Percentiles rank a stretch among this genome's conserved stretches.
These are phyloP conservation scores for Pluvianellus socialis DNA, from an alignment of 2,113 vertebrate genomes.

Conservation along the genomic window DNA sequence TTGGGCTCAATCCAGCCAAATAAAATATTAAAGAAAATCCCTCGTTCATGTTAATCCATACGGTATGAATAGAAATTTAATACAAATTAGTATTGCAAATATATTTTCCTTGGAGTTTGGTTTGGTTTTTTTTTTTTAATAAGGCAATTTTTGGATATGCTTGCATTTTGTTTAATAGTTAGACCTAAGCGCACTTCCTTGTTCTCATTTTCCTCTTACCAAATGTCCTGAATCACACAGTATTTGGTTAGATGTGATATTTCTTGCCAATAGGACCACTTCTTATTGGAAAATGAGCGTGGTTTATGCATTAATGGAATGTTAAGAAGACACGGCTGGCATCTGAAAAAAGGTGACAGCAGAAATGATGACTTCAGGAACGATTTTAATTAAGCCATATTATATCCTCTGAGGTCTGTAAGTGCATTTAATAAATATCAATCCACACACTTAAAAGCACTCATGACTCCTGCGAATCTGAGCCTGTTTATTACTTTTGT, in stretches of 20 bases:
- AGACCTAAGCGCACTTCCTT: background rate
- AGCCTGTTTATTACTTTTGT: background rate
- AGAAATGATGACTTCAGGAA: background rate
- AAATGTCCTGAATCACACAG: background rate
- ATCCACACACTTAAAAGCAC: background rate
- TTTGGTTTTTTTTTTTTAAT: background rate
- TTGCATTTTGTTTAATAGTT: background rate
- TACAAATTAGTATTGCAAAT: background rate
- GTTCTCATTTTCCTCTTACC: background rate
- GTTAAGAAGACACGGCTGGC: background rate
- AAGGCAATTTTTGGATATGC: background rate
- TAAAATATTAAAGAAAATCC: constrained; percentile 20
- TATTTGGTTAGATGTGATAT: background rate
- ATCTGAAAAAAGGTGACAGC: background rate
- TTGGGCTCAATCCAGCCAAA: background rate
- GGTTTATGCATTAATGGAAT: background rate
- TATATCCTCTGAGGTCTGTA: background rate
- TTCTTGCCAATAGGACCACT: background rate
- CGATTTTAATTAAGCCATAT: background rate
- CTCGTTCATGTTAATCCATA: background rate
- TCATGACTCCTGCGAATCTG: background rate
- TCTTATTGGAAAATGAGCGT: background rate
- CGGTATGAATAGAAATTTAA: background rate
- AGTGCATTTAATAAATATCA: constrained; percentile 20
- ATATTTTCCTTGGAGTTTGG: background rate